These are phyloP conservation scores for Leptura quadrifasciata DNA, from an alignment of 2,888 invertebrate species.

Conservation along the genomic window DNA sequence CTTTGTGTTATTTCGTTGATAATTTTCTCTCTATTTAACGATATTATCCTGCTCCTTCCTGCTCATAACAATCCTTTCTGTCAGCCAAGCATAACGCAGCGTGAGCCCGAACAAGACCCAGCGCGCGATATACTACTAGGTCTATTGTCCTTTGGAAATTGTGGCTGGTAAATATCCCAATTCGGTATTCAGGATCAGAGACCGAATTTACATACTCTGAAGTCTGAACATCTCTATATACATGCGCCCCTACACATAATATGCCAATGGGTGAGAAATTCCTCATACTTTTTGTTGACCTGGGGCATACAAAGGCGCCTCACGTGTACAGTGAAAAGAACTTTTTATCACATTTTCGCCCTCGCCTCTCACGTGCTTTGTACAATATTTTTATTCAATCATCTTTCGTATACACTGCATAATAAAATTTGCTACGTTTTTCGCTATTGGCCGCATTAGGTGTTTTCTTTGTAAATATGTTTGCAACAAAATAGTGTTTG, in stretches of 20 bases:
- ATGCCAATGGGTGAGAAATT: not conserved
- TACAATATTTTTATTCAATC: slow-evolving; percentile 20
- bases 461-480: not conserved
- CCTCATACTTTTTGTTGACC: slow-evolving; percentile 11
- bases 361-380: not conserved
- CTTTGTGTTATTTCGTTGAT: slow-evolving; percentile 22
- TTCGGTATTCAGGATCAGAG: slow-evolving; percentile 20
- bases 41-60: slow-evolving; percentile 18
- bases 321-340: not conserved
- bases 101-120: slow-evolving; percentile 8
- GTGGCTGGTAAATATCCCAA: slow-evolving; percentile 20
- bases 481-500: not conserved
- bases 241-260: not conserved
- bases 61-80: slow-evolving; percentile 26
- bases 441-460: not conserved
- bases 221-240: not conserved
- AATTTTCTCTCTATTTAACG: slow-evolving; percentile 23
- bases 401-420: not conserved
- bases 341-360: not conserved
- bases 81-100: slow-evolving; percentile 19
- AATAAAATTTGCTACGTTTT: not conserved
- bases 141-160: slow-evolving; percentile 21
- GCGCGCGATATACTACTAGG: slow-evolving; percentile 15
- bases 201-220: slow-evolving; percentile 14
- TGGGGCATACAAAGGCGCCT: not conserved